Evolutionary conservation across 2,797 vertebrate genomes (phyloP).

Genomic region (Acanthiza pusilla): DNA sequence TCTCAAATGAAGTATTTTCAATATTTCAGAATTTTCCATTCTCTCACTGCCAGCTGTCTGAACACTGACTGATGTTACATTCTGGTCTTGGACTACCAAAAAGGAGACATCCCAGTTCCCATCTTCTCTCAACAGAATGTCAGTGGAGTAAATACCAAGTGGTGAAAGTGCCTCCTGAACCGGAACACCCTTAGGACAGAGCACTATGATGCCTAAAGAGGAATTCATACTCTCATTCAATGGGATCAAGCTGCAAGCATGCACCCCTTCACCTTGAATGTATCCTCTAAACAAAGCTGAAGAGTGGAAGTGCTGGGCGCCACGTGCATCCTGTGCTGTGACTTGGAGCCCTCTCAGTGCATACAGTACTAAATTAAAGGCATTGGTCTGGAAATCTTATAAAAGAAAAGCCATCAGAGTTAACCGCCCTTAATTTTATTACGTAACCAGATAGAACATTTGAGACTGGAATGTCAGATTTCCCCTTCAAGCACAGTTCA

Average conservation of each 20-base stretch:
- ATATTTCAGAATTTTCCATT: not conserved
- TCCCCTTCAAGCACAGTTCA: conserved; percentile 36
- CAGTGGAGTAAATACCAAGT: not conserved
- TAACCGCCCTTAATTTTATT: conserved; percentile 59
- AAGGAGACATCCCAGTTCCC: not conserved
- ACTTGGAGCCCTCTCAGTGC: not conserved
- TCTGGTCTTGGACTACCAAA: not conserved
- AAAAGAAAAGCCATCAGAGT: conserved; percentile 31
- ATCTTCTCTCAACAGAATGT: not conserved
- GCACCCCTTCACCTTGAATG: not conserved
- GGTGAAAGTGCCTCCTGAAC: not conserved
- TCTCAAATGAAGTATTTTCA: not conserved
- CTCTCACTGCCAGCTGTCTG: not conserved
- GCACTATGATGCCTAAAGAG: not conserved
- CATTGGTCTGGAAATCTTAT: not conserved
- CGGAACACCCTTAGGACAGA: not conserved
- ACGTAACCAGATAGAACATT: conserved; percentile 50
- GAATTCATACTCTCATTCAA: not conserved
- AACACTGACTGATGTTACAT: not conserved
- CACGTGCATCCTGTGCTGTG: not conserved
- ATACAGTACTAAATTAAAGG: not conserved
- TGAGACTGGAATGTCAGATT: conserved; percentile 59
- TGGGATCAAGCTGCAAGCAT: not conserved
- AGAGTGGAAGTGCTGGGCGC: not conserved
- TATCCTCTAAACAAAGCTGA: not conserved